phyloP scores from a whole-genome alignment of 2,888 invertebrate genomes.

The Ctenicera cuprea region DNA sequence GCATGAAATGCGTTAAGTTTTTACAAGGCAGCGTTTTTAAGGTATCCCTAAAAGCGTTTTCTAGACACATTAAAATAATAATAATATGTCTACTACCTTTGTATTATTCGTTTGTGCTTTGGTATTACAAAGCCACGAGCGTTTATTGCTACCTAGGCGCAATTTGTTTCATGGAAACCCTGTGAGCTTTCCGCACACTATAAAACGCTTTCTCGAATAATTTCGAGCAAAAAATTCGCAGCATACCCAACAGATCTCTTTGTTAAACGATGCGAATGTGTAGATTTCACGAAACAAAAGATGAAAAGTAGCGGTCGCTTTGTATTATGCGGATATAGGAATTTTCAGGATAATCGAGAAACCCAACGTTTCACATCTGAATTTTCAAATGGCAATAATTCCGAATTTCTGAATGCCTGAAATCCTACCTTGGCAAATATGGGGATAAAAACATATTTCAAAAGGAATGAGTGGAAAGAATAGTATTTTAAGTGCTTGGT shows the following conservation, averaged over 20 bases:
- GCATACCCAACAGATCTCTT: constrained; percentile 32
- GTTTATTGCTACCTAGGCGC: constrained; percentile 31
- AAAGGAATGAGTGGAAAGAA: too few species aligned
- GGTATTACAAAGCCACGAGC: constrained; percentile 18
- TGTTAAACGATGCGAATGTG: constrained; percentile 43
- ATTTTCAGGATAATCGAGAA: constrained; percentile 28
- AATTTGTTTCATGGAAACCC: constrained; percentile 25
- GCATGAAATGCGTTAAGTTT: too few species aligned
- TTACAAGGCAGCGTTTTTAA: too few species aligned
- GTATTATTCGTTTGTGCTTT: constrained; percentile 23
- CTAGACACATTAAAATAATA: constrained; percentile 20
- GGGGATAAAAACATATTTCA: too few species aligned
- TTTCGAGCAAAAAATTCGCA: constrained; percentile 34
- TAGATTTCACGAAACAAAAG: constrained; percentile 43
- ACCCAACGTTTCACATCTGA: constrained; percentile 12
- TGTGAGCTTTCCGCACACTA: constrained; percentile 19
- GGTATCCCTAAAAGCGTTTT: not conserved
- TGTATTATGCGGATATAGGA: constrained; percentile 31
- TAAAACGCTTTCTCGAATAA: constrained; percentile 31
- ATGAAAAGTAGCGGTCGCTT: constrained; percentile 35
- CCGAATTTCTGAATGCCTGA: not conserved
- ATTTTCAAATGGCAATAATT: constrained; percentile 12
- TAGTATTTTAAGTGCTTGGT: too few species aligned
- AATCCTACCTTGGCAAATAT: not conserved
- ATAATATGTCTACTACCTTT: constrained; percentile 1